A percentile compares a stretch with the other conserved stretches of the same genome.
Evolutionary conservation across 2,797 vertebrate genomes (phyloP).

Genomic region (Hippoglossus hippoglossus): DNA sequence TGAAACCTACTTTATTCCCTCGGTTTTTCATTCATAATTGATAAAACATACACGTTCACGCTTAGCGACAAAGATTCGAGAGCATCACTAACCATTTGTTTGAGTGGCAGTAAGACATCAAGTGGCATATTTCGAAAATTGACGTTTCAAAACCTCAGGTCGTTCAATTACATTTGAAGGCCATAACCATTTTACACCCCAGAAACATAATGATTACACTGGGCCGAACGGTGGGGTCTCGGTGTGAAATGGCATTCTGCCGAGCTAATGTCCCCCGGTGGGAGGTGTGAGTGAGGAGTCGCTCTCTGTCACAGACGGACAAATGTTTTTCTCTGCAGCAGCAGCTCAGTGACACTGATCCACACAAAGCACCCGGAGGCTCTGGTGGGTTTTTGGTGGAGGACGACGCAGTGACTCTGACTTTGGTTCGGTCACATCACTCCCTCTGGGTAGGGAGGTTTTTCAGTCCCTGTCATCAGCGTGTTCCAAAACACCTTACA

Average conservation of each 20-base stretch:
- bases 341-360: constrained; percentile 23
- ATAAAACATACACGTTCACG: not conserved
- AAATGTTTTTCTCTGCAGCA: constrained; percentile 19
- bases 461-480: too few relatives aligned
- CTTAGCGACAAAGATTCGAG: not conserved
- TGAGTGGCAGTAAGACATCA: constrained; percentile 4
- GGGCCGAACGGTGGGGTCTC: constrained; percentile 45
- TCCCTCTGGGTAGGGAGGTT: too few relatives aligned
- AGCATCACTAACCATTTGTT: not conserved
- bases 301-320: constrained; percentile 41
- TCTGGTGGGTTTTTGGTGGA: not conserved
- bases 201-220: constrained; percentile 39
- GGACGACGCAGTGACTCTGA: constrained; percentile 30
- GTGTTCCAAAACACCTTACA: too few relatives aligned
- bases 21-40: not conserved
- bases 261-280: constrained; percentile 37
- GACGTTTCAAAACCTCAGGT: constrained; percentile 11
- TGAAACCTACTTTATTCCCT: not conserved
- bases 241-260: constrained; percentile 50
- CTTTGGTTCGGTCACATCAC: too few relatives aligned
- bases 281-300: constrained; percentile 45
- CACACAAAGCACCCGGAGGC: constrained; percentile 13
- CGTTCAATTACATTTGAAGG: constrained; percentile 45
- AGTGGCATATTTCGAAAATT: not conserved
- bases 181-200: constrained; percentile 50